These are phyloP conservation scores for Puffinus mauretanicus DNA, from an alignment of 2,113 vertebrate species.

Conservation along the genomic window DNA sequence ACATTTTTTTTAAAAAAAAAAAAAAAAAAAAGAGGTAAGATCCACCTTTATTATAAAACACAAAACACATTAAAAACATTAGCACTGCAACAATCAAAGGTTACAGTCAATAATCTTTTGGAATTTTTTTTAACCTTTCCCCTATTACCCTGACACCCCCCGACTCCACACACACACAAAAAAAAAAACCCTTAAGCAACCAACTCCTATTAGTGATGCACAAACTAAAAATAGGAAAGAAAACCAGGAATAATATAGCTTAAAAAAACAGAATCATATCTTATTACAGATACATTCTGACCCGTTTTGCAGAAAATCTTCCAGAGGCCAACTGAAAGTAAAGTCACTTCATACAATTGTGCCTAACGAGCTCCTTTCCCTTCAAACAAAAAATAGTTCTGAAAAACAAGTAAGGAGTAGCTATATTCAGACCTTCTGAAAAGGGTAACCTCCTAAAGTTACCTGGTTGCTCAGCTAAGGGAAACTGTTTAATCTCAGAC, in stretches of 20 bases:
- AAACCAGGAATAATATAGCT: not conserved
- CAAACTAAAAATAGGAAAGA: not conserved
- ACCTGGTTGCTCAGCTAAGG: not conserved
- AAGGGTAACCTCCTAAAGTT: not conserved
- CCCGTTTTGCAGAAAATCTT: not conserved
- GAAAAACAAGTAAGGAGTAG: not conserved
- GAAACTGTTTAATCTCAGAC: not conserved
- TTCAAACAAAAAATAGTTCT: not conserved
- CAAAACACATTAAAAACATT: not conserved
- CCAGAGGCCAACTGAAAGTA: not conserved
- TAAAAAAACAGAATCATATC: not conserved
- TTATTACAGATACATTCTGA: not conserved
- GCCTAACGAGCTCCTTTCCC: not conserved
- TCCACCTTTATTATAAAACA: not conserved
- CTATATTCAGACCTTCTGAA: not conserved
- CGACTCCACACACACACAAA: not conserved
- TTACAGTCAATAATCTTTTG: not conserved
- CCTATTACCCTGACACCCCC: not conserved
- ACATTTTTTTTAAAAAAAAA: not conserved
- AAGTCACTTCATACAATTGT: not conserved
- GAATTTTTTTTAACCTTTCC: not conserved
- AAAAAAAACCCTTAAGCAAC: not conserved
- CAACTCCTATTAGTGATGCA: not conserved
- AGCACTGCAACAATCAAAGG: not conserved
- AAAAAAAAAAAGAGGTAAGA: not conserved